Conservation (phyloP, 2,113 vertebrate species). For the Girardinichthys multiradiatus region DNA sequence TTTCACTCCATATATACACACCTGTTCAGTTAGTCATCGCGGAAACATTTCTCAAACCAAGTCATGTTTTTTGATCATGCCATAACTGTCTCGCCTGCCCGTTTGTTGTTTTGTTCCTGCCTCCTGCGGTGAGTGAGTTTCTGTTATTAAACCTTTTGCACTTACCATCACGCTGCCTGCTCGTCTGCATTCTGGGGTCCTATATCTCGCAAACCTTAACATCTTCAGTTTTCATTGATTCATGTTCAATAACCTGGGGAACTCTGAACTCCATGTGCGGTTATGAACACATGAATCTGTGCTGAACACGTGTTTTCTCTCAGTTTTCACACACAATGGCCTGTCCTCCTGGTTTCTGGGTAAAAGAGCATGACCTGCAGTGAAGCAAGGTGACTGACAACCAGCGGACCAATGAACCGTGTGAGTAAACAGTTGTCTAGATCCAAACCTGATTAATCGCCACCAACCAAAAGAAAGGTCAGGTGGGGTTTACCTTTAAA, state of each 20-base stretch:
- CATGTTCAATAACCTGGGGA: background rate
- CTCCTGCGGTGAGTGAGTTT: too few species aligned
- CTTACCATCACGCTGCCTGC: too few species aligned
- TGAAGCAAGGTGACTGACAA: conserved; percentile 22
- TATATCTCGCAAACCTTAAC: too few species aligned
- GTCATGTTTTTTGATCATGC: too few species aligned
- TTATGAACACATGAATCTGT: background rate
- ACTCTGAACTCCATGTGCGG: background rate
- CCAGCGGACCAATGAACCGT: conserved; percentile 13
- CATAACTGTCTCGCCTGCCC: too few species aligned
- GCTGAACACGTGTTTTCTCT: background rate
- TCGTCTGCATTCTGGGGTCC: too few species aligned
- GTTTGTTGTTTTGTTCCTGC: too few species aligned
- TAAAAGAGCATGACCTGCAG: conserved; percentile 51
- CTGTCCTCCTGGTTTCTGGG: conserved; percentile 56
- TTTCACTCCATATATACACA: too few species aligned
- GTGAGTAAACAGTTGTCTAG: conserved; percentile 29
- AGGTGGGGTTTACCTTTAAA: background rate
- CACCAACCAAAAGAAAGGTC: background rate
- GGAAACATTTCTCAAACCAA: too few species aligned
- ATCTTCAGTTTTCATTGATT: background rate
- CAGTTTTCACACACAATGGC: background rate
- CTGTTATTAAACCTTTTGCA: too few species aligned
- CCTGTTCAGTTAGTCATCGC: too few species aligned
- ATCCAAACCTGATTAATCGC: conserved; percentile 26